These are phyloP conservation scores for Phyllotreta striolata DNA, from an alignment of 2,888 invertebrate species.

Conservation along the genomic window DNA sequence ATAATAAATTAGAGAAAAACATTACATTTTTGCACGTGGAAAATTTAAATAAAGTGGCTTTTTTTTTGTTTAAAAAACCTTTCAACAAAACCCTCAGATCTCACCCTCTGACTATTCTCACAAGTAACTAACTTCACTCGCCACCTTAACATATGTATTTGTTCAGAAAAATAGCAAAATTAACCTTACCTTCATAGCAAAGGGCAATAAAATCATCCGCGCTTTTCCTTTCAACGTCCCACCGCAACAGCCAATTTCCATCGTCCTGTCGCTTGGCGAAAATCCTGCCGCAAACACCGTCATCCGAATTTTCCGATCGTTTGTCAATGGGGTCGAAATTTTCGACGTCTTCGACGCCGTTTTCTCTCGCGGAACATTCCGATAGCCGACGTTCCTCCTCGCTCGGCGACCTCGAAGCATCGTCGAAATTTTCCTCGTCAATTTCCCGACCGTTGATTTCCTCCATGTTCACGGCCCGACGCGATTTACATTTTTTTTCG, in stretches of 20 bases:
- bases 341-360: constrained; percentile 30
- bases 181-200: constrained; percentile 65
- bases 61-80: too few species aligned
- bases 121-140: constrained; percentile 21
- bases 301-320: constrained; percentile 35
- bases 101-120: not conserved
- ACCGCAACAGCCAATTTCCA: constrained; percentile 59
- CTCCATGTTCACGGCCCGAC: constrained; percentile 27
- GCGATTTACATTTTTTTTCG: constrained; percentile 36
- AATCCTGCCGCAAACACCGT: constrained; percentile 49
- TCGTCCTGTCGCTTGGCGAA: constrained; percentile 62
- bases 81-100: too few species aligned
- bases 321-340: constrained; percentile 15
- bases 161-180: constrained; percentile 10
- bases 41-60: too few species aligned
- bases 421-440: constrained; percentile 34
- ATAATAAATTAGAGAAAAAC: too few species aligned
- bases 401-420: not conserved
- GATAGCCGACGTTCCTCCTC: constrained; percentile 50
- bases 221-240: constrained; percentile 60
- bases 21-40: too few species aligned
- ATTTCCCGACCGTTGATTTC: constrained; percentile 39
- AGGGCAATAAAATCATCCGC: constrained; percentile 67
- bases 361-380: constrained; percentile 51
- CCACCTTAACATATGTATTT: not conserved